Evolutionary conservation across 2,888 invertebrate genomes (phyloP).

Genomic region (Cheilosia urbana): DNA sequence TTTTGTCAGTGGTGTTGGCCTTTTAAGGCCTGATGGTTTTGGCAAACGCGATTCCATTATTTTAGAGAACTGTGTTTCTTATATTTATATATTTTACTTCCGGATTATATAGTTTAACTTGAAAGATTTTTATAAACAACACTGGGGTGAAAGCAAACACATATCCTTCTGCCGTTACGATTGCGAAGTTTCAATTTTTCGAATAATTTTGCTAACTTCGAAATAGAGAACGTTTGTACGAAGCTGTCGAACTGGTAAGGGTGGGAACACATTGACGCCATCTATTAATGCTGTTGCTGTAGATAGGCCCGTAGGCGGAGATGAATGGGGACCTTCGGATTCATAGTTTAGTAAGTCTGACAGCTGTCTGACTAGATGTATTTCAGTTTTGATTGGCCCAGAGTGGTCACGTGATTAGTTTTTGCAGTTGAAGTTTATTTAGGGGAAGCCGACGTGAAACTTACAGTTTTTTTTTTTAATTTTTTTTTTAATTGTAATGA

Average conservation of each 20-base stretch:
- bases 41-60: conserved; percentile 85
- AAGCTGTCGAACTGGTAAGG: neutral
- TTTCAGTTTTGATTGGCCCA: too few relatives aligned
- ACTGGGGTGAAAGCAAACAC: conserved; percentile 30
- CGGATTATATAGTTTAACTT: conserved; percentile 6
- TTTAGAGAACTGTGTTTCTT: conserved; percentile 1
- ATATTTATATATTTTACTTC: neutral
- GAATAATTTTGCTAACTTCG: conserved; percentile 43
- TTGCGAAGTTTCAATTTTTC: conserved; percentile 56
- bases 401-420: too few relatives aligned
- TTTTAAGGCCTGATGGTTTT: conserved; percentile 81
- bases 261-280: neutral
- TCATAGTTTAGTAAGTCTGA: too few relatives aligned
- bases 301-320: too few relatives aligned
- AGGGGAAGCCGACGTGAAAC: too few relatives aligned
- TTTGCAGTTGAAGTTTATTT: too few relatives aligned
- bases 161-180: conserved; percentile 56
- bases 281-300: too few relatives aligned
- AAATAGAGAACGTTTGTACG: conserved; percentile 31
- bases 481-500: too few relatives aligned
- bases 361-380: too few relatives aligned
- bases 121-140: conserved; percentile 37
- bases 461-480: too few relatives aligned
- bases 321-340: too few relatives aligned
- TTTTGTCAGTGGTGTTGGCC: conserved; percentile 78